Percentiles rank a stretch among this genome's conserved stretches.
Conservation (phyloP, 2,113 vertebrate genomes). For the Oxyruncus cristatus region DNA sequence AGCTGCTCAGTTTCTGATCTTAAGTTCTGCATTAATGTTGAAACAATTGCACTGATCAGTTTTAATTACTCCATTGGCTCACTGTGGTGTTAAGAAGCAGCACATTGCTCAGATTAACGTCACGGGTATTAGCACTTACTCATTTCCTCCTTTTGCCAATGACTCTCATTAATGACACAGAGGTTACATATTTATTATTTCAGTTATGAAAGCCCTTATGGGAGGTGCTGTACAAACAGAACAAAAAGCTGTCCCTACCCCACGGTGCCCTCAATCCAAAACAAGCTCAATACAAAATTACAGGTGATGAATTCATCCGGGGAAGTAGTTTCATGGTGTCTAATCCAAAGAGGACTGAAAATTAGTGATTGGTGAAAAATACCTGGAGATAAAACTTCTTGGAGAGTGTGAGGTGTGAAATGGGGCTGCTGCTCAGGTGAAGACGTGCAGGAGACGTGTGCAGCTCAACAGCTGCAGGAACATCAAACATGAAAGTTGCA, state of each 20-base stretch:
- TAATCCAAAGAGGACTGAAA: background rate
- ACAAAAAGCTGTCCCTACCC: background rate
- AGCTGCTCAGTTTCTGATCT: background rate
- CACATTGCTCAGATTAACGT: background rate
- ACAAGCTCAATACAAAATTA: background rate
- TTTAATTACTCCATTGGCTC: background rate
- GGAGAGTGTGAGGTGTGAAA: background rate
- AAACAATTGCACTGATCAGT: background rate
- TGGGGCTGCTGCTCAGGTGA: background rate
- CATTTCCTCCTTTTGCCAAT: background rate
- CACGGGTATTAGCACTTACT: background rate
- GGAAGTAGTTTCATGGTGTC: background rate
- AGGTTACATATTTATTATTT: background rate
- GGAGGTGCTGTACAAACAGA: background rate
- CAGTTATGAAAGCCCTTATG: background rate
- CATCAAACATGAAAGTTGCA: background rate
- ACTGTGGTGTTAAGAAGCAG: background rate
- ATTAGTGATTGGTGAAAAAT: background rate
- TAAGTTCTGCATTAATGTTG: background rate
- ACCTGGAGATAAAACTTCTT: background rate
- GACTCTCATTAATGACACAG: background rate
- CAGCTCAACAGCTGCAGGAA: background rate
- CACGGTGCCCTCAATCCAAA: background rate
- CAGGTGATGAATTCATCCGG: background rate
- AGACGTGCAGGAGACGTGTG: background rate